Conservation (phyloP, 2,113 vertebrate species). For the Corythaeola cristata region DNA sequence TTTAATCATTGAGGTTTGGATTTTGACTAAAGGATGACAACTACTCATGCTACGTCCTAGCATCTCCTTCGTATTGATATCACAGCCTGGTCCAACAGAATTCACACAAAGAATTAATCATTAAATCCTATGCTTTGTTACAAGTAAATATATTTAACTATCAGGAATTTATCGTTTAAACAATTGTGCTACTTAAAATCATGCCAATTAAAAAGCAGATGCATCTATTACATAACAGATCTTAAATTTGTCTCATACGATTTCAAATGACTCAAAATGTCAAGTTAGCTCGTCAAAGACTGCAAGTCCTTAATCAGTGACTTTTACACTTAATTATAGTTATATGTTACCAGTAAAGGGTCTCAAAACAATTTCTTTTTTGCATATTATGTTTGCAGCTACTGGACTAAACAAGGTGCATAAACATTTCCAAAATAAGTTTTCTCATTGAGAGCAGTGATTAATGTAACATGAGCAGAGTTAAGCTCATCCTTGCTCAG, state of each 20-base stretch:
- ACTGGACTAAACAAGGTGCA: neutral
- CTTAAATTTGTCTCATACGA: neutral
- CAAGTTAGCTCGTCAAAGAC: neutral
- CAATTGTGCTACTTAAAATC: neutral
- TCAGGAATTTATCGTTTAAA: neutral
- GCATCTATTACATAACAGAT: neutral
- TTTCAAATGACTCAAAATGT: neutral
- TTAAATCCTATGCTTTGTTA: neutral
- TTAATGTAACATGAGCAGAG: neutral
- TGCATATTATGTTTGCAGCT: neutral
- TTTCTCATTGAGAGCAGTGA: conserved; percentile 2
- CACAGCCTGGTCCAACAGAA: neutral
- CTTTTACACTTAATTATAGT: neutral
- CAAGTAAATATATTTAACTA: neutral
- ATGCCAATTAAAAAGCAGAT: neutral
- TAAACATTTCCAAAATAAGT: neutral
- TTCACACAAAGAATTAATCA: neutral
- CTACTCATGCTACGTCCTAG: neutral
- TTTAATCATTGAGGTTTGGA: neutral
- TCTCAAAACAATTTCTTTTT: neutral
- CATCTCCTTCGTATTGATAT: neutral
- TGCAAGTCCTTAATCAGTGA: neutral
- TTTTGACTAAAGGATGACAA: neutral
- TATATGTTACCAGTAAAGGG: neutral
- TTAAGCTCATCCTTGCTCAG: conserved; percentile 32